Evolutionary conservation across 1,140 invertebrate genomes (phyloP).

Genomic region (Pygmarrhopalites habei): DNA sequence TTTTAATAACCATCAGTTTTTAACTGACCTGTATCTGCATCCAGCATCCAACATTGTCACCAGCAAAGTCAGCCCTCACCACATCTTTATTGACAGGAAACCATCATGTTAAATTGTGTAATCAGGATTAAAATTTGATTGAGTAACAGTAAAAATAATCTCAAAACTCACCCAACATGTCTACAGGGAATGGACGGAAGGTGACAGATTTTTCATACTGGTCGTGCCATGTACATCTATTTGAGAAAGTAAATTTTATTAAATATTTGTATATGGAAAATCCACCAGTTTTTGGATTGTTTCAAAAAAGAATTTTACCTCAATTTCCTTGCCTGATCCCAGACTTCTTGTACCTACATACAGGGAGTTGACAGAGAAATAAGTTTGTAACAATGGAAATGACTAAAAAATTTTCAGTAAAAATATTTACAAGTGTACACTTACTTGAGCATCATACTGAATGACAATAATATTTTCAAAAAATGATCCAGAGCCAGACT

Average conservation of each 20-base stretch:
- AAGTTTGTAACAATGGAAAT: neutral
- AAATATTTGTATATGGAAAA: too few relatives aligned
- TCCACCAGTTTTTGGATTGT: too few relatives aligned
- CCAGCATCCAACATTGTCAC: slow-evolving; percentile 92
- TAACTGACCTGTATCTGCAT: slow-evolving; percentile 72
- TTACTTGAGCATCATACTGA: slow-evolving; percentile 88
- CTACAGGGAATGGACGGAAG: slow-evolving; percentile 87
- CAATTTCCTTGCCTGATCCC: slow-evolving; percentile 87
- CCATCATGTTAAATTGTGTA: too few relatives aligned
- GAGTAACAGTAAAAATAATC: too few relatives aligned
- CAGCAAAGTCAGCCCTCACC: slow-evolving; percentile 84
- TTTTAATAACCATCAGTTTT: too few relatives aligned
- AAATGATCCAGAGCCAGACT: slow-evolving; percentile 80
- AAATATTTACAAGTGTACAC: too few relatives aligned
- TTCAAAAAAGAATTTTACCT: too few relatives aligned
- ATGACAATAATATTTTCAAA: slow-evolving; percentile 93
- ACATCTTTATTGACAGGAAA: too few relatives aligned
- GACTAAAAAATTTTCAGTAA: slow-evolving; percentile 56
- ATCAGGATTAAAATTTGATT: too few relatives aligned
- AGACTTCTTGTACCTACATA: slow-evolving; percentile 93
- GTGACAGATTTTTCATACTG: slow-evolving; percentile 92
- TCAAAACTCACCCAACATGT: too few relatives aligned
- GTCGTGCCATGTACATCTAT: slow-evolving; percentile 83
- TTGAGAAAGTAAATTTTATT: too few relatives aligned
- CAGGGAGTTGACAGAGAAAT: too few relatives aligned